Evolutionary conservation across 2,888 invertebrate genomes (phyloP).

Genomic region (Hypsopygia costalis): DNA sequence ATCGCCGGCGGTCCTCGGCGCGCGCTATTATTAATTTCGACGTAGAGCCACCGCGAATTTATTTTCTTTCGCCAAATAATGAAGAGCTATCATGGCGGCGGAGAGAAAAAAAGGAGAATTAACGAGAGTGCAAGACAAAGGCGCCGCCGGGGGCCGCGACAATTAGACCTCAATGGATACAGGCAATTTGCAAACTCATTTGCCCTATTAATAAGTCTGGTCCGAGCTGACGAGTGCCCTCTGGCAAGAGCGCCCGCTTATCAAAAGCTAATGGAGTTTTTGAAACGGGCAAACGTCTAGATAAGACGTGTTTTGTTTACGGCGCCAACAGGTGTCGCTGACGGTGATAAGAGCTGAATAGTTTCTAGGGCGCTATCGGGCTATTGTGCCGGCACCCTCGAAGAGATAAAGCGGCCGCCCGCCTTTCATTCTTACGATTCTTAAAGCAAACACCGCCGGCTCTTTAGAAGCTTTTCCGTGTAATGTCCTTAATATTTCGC

Average conservation of each 20-base stretch:
- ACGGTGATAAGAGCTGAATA: slow-evolving; percentile 43
- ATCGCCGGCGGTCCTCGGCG: slow-evolving; percentile 30
- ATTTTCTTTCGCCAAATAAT: slow-evolving; percentile 54
- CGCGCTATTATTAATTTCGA: slow-evolving; percentile 55
- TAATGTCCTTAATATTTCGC: slow-evolving; percentile 54
- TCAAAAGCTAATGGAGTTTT: slow-evolving; percentile 8
- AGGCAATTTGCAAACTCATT: slow-evolving; percentile 53
- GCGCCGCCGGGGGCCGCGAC: slow-evolving; percentile 27
- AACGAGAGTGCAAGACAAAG: slow-evolving; percentile 46
- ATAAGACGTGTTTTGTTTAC: slow-evolving; percentile 9
- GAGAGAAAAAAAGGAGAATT: slow-evolving; percentile 35
- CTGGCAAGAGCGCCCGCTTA: neutral
- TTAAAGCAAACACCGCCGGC: slow-evolving; percentile 31
- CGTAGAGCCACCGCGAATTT: slow-evolving; percentile 37
- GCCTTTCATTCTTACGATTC: slow-evolving; percentile 30
- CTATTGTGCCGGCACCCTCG: slow-evolving; percentile 26
- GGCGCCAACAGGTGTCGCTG: slow-evolving; percentile 12
- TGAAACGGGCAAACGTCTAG: neutral
- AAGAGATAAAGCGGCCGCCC: slow-evolving; percentile 31
- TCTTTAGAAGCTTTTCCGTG: slow-evolving; percentile 47
- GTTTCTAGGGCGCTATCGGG: slow-evolving; percentile 44
- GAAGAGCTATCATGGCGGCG: slow-evolving; percentile 40
- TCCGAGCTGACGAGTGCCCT: slow-evolving; percentile 6
- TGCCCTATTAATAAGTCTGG: slow-evolving; percentile 42
- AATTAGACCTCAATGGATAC: slow-evolving; percentile 42